Conservation (phyloP, 1,140 invertebrate species). For the Chlorops oryzae region DNA sequence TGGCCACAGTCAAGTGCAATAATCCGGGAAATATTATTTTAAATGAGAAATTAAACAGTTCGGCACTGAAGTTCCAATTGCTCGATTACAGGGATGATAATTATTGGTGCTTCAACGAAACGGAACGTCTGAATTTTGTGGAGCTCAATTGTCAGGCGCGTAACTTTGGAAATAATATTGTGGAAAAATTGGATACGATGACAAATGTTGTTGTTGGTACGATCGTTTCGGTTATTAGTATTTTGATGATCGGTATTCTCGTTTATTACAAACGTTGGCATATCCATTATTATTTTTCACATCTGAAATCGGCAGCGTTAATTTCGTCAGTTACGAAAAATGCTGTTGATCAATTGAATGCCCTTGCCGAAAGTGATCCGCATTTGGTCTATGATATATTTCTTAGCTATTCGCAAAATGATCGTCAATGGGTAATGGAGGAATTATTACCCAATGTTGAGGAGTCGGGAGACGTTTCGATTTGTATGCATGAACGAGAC, state of each 20-base stretch:
- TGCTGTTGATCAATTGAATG: conserved; percentile 22
- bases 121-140: conserved; percentile 26
- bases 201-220: conserved; percentile 23
- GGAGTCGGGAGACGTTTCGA: conserved; percentile 50
- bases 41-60: conserved; percentile 6
- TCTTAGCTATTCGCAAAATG: conserved; percentile 58
- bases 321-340: conserved; percentile 34
- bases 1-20: conserved; percentile 12
- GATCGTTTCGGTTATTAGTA: conserved; percentile 29
- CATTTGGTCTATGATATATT: conserved; percentile 54
- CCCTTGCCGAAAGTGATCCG: conserved; percentile 21
- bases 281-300: conserved; percentile 54
- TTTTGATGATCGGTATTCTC: conserved; percentile 34
- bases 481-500: conserved; percentile 59
- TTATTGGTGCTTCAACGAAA: conserved; percentile 44
- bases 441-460: conserved; percentile 56
- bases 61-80: conserved; percentile 33
- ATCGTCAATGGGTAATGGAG: conserved; percentile 56
- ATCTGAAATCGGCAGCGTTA: conserved; percentile 50
- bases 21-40: conserved; percentile 8
- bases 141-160: conserved; percentile 25
- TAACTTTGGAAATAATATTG: conserved; percentile 9
- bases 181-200: conserved; percentile 18
- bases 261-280: conserved; percentile 50
- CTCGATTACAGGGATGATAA: conserved; percentile 37